Evolutionary conservation across 1,140 invertebrate species (phyloP).

Genomic region (Orussus abietinus): DNA sequence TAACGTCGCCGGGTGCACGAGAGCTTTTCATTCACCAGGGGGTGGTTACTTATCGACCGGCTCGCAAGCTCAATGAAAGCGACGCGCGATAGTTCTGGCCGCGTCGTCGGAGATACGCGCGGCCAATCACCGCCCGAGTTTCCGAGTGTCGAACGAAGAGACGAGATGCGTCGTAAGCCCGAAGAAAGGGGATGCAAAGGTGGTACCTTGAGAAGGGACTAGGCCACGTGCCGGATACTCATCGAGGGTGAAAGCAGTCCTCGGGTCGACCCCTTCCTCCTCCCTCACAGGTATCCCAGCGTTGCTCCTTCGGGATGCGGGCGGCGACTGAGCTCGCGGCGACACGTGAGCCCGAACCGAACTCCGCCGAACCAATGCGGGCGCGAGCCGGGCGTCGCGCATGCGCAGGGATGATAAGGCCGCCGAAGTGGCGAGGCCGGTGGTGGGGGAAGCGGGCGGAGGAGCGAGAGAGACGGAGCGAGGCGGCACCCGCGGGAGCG

Average conservation of each 20-base stretch:
- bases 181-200: too few relatives aligned
- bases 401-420: too few relatives aligned
- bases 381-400: too few relatives aligned
- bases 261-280: conserved; percentile 6
- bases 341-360: conserved; percentile 44
- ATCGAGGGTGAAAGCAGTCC: conserved; percentile 9
- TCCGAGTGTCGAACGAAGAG: too few relatives aligned
- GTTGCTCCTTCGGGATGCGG: conserved; percentile 22
- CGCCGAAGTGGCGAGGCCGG: conserved; percentile 25
- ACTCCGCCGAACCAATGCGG: conserved; percentile 39
- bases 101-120: too few relatives aligned
- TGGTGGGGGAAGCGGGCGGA: conserved; percentile 5
- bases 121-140: too few relatives aligned
- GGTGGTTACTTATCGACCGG: too few relatives aligned
- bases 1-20: too few relatives aligned
- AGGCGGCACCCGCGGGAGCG: not conserved
- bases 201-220: too few relatives aligned
- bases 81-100: not conserved
- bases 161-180: too few relatives aligned
- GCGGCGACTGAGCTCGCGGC: conserved; percentile 19
- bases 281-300: conserved; percentile 17
- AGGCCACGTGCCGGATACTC: too few relatives aligned
- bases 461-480: conserved; percentile 7
- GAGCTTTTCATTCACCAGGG: too few relatives aligned
- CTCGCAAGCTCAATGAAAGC: not conserved